phyloP scores from a whole-genome alignment of 2,113 vertebrate species.

The Corythornis cristatus region DNA sequence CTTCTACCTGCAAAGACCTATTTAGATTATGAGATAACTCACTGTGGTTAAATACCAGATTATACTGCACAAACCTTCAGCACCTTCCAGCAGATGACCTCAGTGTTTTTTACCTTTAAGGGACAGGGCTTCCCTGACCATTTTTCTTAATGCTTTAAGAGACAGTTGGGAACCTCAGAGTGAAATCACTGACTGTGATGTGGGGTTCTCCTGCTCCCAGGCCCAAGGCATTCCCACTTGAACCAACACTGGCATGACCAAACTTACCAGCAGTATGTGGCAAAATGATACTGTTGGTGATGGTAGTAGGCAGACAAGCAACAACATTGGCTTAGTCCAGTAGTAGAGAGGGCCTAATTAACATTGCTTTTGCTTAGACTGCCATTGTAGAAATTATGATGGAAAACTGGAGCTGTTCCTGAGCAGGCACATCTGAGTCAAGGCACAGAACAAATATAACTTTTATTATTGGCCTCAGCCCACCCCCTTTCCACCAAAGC shows the following conservation, averaged over 20 bases:
- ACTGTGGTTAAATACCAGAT: neutral
- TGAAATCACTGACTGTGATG: neutral
- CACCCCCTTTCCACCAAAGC: neutral
- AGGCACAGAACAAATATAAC: neutral
- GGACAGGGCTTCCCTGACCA: neutral
- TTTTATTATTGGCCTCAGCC: neutral
- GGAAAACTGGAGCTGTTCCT: neutral
- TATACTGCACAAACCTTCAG: neutral
- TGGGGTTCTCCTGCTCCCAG: neutral
- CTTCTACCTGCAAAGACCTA: neutral
- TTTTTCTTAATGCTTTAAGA: neutral
- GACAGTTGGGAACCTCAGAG: neutral
- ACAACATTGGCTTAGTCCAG: neutral
- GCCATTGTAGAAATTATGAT: neutral
- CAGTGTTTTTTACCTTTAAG: neutral
- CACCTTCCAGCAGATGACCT: neutral
- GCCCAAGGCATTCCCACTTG: neutral
- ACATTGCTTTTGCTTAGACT: neutral
- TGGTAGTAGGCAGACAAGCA: neutral
- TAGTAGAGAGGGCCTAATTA: neutral
- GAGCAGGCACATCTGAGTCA: neutral
- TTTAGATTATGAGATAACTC: neutral
- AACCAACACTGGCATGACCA: neutral
- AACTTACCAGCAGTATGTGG: neutral
- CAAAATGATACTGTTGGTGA: neutral